Evolutionary conservation across 2,888 invertebrate species (phyloP), one percentile per base, ranked within the genome.

Genomic region (Pollenia amentaria): DNA sequence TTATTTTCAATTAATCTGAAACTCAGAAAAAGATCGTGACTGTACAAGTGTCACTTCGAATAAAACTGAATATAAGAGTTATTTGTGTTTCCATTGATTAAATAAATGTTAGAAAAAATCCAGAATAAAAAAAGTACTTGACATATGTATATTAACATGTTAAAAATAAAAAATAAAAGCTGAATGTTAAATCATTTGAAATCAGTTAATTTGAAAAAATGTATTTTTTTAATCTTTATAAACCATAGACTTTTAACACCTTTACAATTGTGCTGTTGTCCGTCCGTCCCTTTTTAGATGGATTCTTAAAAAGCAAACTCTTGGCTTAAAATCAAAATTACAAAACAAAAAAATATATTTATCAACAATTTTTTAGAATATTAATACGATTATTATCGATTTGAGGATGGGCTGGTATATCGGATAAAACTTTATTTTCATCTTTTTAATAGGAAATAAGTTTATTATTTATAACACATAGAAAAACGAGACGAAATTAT

Each of bases 401-500:
- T 91, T 91, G 90, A 90, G 92, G 92, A 91, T 92, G 91, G 92
- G 91, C 92, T 78, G 76, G 21, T 76, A 91, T 90, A 91, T 91
- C 90, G 91, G 91, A 29, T 29, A 29, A 29, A 91, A 90, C 44
- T 11, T 11, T 14, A 44, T 64, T 69, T 67, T 84, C 64, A 11
- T 67, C 8, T 3, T n/a, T 72, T 51, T n/a, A 67, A n/a, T 29
- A 29, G 29, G 10, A 57, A 57, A 57, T 57, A 29, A 14, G 57
- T 38, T 29, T 29, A 1, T 55, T 55, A 21, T 55, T 51, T 51
- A 51, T 16, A 18, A 51, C 6, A n/a, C 3, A 51, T 16, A 10
- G 8, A 51, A 51, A 10, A 51, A 51, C 10, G 18, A 21, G 29
- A 6, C 29, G 29, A 29, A 29, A 6, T 29, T 29, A 3, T 29